These are phyloP conservation scores for Triops longicaudatus DNA, from an alignment of 1,140 invertebrate species.

Conservation along the genomic window DNA sequence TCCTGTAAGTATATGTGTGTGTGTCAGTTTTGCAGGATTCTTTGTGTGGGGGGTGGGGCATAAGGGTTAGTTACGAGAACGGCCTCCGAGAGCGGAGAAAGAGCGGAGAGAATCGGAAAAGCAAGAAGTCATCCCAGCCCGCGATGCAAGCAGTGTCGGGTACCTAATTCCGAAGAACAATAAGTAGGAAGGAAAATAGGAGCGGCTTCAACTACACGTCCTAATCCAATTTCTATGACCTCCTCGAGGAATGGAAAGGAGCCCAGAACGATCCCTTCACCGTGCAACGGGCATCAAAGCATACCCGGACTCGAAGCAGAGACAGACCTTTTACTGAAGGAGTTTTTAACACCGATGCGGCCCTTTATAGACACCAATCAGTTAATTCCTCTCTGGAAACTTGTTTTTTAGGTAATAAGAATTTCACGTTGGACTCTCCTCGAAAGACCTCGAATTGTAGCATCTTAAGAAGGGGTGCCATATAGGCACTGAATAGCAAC, in stretches of 20 bases:
- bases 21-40: background rate
- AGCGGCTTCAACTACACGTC: background rate
- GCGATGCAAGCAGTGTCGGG: constrained; percentile 10
- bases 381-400: too few relatives aligned
- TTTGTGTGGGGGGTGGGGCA: background rate
- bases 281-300: constrained; percentile 3
- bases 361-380: too few relatives aligned
- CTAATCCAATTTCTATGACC: background rate
- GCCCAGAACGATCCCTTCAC: constrained; percentile 6
- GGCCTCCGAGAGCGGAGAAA: background rate
- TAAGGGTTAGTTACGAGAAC: background rate
- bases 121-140: constrained; percentile 1
- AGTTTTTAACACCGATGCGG: too few relatives aligned
- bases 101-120: constrained; percentile 4
- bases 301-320: background rate
- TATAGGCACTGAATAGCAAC: too few relatives aligned
- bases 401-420: too few relatives aligned
- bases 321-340: background rate
- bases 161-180: background rate
- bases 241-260: background rate
- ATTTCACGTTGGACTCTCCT: too few relatives aligned
- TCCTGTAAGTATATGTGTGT: background rate
- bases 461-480: too few relatives aligned
- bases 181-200: background rate
- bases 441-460: too few relatives aligned